phyloP scores from a whole-genome alignment of 2,113 vertebrate genomes.

The Pseudorhombus dupliciocellatus region DNA sequence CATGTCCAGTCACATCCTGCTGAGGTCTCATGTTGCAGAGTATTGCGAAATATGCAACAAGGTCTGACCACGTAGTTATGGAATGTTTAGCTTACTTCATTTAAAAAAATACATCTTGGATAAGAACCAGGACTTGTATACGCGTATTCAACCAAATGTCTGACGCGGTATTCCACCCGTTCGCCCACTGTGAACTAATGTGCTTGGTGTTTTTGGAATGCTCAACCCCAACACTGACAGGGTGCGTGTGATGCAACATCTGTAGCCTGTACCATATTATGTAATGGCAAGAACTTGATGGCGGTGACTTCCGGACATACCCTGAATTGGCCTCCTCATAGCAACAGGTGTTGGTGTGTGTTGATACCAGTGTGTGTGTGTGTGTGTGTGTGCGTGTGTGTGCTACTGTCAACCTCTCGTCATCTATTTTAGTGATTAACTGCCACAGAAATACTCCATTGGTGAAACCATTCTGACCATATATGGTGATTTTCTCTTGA shows the following conservation, averaged over 20 bases:
- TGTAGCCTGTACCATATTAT: constrained; percentile 46
- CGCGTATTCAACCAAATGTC: background rate
- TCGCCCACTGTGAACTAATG: background rate
- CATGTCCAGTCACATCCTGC: constrained; percentile 51
- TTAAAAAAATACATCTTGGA: background rate
- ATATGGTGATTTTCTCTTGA: background rate
- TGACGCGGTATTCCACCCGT: constrained; percentile 38
- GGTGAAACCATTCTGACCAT: constrained; percentile 11
- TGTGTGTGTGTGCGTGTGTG: background rate
- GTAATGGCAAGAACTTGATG: constrained; percentile 25
- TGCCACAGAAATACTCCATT: constrained; percentile 26
- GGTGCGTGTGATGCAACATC: constrained; percentile 45
- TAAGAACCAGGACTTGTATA: background rate
- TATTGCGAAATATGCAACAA: constrained; percentile 16
- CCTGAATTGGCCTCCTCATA: constrained; percentile 5
- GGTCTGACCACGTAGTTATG: no score
- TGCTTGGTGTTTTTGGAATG: background rate
- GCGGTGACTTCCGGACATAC: background rate
- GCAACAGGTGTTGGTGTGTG: constrained; percentile 40
- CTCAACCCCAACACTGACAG: background rate
- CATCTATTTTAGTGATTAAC: constrained; percentile 28
- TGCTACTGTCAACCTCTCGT: background rate
- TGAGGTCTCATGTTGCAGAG: constrained; percentile 7
- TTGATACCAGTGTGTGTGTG: constrained; percentile 7
- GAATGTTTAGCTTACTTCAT: background rate